These are phyloP conservation scores for Nineta flava DNA, from an alignment of 2,888 invertebrate species.

Conservation along the genomic window DNA sequence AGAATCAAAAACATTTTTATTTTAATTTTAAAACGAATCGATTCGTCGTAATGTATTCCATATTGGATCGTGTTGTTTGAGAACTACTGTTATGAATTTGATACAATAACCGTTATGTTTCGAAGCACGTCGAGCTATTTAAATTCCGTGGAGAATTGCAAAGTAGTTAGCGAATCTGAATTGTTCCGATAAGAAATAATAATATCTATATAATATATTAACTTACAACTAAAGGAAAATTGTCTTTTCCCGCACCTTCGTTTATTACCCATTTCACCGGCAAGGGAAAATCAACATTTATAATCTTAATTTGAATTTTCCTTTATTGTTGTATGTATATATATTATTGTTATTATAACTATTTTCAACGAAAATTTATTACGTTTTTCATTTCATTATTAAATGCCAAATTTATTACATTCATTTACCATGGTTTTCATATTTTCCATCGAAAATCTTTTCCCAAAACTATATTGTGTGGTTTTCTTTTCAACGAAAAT, in stretches of 20 bases:
- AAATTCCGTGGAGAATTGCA: conserved; percentile 1
- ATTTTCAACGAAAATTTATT: too few relatives aligned
- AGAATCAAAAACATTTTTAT: too few relatives aligned
- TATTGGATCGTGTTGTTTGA: neutral
- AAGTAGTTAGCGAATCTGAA: conserved; percentile 4
- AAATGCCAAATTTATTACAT: too few relatives aligned
- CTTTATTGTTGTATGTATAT: too few relatives aligned
- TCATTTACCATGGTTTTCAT: too few relatives aligned
- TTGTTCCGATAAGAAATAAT: conserved; percentile 6
- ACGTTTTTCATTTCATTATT: too few relatives aligned
- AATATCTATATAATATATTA: conserved; percentile 3
- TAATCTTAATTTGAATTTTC: too few relatives aligned
- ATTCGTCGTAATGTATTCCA: neutral
- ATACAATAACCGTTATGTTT: neutral
- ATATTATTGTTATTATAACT: too few relatives aligned
- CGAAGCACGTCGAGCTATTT: conserved; percentile 3
- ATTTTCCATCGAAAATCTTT: too few relatives aligned
- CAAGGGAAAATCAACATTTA: neutral
- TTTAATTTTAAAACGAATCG: neutral
- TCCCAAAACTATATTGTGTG: too few relatives aligned
- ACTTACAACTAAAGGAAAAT: conserved; percentile 1
- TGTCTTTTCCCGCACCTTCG: neutral
- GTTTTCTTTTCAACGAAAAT: too few relatives aligned
- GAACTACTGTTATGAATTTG: neutral
- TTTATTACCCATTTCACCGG: neutral